Percentiles rank a stretch among this genome's conserved stretches.
phyloP scores from a whole-genome alignment of 2,797 vertebrate species.

The Tragelaphus oryx region DNA sequence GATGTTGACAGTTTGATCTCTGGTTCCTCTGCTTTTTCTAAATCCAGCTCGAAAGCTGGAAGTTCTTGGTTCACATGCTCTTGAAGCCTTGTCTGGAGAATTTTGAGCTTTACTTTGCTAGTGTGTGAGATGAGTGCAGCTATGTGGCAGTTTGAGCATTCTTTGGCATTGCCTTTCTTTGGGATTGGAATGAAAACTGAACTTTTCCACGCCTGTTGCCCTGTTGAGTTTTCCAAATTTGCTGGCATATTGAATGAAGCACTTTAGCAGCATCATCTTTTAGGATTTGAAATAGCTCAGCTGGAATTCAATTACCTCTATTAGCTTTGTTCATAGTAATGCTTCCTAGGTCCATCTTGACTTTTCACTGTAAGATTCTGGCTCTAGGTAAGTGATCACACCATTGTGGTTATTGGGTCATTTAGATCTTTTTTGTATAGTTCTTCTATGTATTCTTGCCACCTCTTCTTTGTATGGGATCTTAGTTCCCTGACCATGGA shows the following conservation, averaged over 20 bases:
- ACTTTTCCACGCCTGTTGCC: neutral
- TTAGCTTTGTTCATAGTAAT: neutral
- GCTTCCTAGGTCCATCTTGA: neutral
- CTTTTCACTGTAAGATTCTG: neutral
- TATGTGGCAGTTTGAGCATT: neutral
- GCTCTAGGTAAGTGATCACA: neutral
- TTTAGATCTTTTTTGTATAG: neutral
- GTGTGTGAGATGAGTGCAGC: neutral
- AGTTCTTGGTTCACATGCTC: neutral
- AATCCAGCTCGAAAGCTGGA: neutral
- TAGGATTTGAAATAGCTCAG: neutral
- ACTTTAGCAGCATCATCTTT: neutral
- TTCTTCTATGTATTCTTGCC: neutral
- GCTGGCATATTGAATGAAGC: neutral
- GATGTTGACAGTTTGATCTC: neutral
- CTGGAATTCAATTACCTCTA: neutral
- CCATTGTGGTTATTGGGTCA: neutral
- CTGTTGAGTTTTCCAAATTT: neutral
- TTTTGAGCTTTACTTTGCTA: neutral
- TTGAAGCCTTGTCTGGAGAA: neutral
- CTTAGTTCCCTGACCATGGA: neutral
- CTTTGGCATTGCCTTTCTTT: neutral
- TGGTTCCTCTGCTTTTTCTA: neutral
- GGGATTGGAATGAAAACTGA: neutral
- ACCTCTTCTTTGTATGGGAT: neutral